phyloP scores from a whole-genome alignment of 2,113 vertebrate species.

The Passer montanus region DNA sequence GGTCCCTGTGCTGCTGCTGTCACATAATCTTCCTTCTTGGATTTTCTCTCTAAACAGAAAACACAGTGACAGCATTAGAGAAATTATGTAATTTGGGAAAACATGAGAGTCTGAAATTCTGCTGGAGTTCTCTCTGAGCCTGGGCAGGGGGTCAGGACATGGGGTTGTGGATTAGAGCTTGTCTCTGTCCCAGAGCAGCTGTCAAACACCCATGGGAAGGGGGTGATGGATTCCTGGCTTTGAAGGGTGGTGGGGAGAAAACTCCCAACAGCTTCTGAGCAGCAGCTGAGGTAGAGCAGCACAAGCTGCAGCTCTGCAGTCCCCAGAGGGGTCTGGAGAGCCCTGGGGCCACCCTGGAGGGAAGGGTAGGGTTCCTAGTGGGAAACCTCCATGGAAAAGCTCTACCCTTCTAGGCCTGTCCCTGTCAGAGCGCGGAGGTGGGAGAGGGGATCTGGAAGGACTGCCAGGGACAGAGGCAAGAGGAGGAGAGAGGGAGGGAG shows the following conservation, averaged over 20 bases:
- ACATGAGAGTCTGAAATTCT: rapidly evolving
- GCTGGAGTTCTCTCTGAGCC: neutral
- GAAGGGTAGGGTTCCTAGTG: rapidly evolving
- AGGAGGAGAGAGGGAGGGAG: neutral
- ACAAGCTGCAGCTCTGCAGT: neutral
- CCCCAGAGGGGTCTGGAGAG: neutral
- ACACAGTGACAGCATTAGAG: neutral
- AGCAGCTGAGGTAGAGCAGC: neutral
- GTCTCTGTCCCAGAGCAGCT: neutral
- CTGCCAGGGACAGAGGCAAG: too few relatives aligned
- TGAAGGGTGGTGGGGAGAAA: neutral
- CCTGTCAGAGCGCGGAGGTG: neutral
- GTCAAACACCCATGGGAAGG: neutral
- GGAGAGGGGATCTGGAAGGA: neutral
- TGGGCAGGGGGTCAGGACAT: neutral
- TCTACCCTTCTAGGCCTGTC: neutral
- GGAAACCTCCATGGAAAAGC: neutral
- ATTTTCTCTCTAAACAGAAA: neutral
- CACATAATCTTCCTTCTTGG: neutral
- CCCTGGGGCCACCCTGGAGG: neutral
- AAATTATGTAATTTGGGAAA: neutral
- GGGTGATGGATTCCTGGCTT: neutral
- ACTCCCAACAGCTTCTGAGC: neutral
- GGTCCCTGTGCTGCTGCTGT: neutral
- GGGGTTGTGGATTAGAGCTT: rapidly evolving